A percentile compares a stretch with the other conserved stretches of the same genome.
Conservation (phyloP, 1,140 invertebrate genomes). For the Drosophila triauraria region DNA sequence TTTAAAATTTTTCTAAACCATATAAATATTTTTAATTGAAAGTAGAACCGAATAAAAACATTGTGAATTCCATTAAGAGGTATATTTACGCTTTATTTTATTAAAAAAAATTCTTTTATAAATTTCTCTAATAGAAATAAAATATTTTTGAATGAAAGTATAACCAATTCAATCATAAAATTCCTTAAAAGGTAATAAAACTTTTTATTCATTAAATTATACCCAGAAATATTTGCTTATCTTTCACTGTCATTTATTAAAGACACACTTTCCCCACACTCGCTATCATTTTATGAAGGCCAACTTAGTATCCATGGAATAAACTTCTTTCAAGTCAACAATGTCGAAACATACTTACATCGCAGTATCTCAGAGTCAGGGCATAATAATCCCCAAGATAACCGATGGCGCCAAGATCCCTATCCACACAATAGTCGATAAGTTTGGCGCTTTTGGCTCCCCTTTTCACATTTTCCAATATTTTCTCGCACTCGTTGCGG, state of each 20-base stretch:
- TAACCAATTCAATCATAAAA: not conserved
- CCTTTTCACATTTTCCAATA: conserved; percentile 27
- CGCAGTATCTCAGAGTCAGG: conserved; percentile 44
- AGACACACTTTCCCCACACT: not conserved
- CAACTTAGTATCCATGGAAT: not conserved
- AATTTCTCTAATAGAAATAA: too few species aligned
- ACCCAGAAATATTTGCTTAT: not conserved
- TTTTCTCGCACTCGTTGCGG: conserved; percentile 49
- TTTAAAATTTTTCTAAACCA: too few species aligned
- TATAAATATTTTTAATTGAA: too few species aligned
- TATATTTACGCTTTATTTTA: too few species aligned
- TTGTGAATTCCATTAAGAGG: too few species aligned
- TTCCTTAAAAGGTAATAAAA: not conserved
- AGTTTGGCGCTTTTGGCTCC: conserved; percentile 15
- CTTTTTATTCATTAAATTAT: not conserved
- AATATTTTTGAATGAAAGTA: not conserved
- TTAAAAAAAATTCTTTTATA: too few species aligned
- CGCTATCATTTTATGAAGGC: not conserved
- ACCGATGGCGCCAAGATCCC: conserved; percentile 53
- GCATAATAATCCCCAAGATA: conserved; percentile 79
- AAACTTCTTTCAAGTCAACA: not conserved
- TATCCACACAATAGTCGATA: conserved; percentile 36
- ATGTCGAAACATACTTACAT: conserved; percentile 48
- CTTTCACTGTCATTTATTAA: not conserved
- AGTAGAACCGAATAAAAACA: too few species aligned